Evolutionary conservation across 2,113 vertebrate species (phyloP).

Genomic region (Cygnus buccinator): DNA sequence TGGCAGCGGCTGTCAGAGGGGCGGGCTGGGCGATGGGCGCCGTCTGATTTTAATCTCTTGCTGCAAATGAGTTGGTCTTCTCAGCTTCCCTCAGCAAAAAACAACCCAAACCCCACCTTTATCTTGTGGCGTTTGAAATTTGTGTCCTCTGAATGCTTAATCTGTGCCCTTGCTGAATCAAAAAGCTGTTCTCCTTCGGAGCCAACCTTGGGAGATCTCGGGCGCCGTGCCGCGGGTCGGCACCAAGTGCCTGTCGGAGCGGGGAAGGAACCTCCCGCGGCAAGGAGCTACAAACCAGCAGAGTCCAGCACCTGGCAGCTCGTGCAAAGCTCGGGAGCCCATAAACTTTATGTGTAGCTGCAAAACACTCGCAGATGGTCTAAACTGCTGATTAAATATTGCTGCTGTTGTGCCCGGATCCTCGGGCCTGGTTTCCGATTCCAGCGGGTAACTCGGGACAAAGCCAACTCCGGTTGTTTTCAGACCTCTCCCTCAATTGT

Average conservation of each 20-base stretch:
- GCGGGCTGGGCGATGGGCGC: background rate
- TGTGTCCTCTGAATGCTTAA: constrained; percentile 54
- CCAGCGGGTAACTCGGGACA: constrained; percentile 46
- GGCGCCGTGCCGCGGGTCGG: constrained; percentile 41
- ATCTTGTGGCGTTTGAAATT: constrained; percentile 41
- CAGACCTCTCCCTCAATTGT: background rate
- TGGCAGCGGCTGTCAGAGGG: background rate
- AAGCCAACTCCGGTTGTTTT: background rate
- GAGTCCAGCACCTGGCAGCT: constrained; percentile 66
- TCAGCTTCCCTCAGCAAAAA: background rate
- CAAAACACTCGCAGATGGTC: constrained; percentile 77
- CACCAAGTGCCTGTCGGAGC: constrained; percentile 21
- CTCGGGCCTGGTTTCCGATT: constrained; percentile 31
- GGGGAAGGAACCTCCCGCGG: constrained; percentile 19
- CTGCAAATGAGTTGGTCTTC: background rate
- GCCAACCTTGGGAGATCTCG: constrained; percentile 28
- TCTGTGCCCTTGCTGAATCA: constrained; percentile 58
- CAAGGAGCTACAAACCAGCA: constrained; percentile 38
- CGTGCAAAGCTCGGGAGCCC: constrained; percentile 50
- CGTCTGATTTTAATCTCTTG: background rate
- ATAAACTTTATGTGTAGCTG: constrained; percentile 56
- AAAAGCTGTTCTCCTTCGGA: constrained; percentile 17
- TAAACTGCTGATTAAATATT: constrained; percentile 68
- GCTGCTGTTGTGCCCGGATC: constrained; percentile 50
- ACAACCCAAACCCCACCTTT: background rate